A percentile compares a stretch with the other conserved stretches of the same genome.
phyloP scores from a whole-genome alignment of 2,113 vertebrate genomes.

The Felis catus region DNA sequence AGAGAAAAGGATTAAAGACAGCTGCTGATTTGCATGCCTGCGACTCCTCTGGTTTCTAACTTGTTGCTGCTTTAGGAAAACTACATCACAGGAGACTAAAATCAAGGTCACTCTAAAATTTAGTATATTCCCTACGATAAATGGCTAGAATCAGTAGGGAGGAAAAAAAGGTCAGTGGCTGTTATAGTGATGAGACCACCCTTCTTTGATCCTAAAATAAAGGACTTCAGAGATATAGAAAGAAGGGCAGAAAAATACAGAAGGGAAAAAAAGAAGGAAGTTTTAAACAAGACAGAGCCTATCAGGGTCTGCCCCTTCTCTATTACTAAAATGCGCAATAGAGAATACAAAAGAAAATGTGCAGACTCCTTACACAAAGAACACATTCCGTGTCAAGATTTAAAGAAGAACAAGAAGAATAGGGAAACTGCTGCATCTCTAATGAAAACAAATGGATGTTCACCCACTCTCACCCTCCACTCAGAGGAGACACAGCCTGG shows the following conservation, averaged over 20 bases:
- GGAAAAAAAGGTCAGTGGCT: neutral
- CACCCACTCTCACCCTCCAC: neutral
- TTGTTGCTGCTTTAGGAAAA: conserved; percentile 52
- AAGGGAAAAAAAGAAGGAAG: neutral
- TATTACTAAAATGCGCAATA: neutral
- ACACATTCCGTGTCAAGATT: neutral
- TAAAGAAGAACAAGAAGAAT: neutral
- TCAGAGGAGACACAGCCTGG: neutral
- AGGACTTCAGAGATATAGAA: neutral
- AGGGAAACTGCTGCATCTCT: neutral
- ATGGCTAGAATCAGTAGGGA: neutral
- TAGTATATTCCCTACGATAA: neutral
- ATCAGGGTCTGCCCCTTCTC: neutral
- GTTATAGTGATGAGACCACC: neutral
- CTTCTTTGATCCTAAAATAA: conserved; percentile 26
- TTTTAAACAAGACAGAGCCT: neutral
- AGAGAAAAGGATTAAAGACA: conserved; percentile 29
- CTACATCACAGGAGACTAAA: neutral
- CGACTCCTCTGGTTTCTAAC: conserved; percentile 11
- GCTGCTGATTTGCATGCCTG: neutral
- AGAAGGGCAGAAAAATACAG: neutral
- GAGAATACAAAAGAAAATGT: neutral
- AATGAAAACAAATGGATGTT: conserved; percentile 6
- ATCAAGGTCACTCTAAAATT: conserved; percentile 26
- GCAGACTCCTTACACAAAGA: neutral